Percentiles rank a stretch among this genome's conserved stretches.
Evolutionary conservation across 2,888 invertebrate genomes (phyloP).

Genomic region (Spatulosminthurus flaviceps): DNA sequence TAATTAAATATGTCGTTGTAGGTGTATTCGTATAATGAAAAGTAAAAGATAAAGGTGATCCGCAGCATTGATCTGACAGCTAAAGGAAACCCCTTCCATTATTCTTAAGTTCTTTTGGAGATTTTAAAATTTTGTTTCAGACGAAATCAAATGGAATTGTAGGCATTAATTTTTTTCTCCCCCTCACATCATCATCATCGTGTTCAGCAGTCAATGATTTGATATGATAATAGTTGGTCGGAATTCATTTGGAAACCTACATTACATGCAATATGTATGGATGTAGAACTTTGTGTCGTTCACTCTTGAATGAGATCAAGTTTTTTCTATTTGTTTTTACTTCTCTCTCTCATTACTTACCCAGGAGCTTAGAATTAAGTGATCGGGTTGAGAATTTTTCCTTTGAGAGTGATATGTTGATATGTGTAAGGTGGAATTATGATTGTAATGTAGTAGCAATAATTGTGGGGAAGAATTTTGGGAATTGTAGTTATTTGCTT

Average conservation of each 20-base stretch:
- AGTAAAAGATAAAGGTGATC: slow-evolving; percentile 58
- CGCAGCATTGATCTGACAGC: slow-evolving; percentile 25
- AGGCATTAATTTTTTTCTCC: not conserved
- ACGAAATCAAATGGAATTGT: not conserved
- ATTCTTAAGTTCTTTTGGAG: not conserved
- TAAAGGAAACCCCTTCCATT: slow-evolving; percentile 38
- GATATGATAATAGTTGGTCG: not conserved
- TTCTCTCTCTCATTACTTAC: no score
- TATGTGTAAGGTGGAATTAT: no score
- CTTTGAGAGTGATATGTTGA: no score
- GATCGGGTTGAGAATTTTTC: no score
- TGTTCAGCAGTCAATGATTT: not conserved
- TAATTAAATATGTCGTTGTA: slow-evolving; percentile 56
- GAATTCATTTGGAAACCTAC: not conserved
- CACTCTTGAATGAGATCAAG: no score
- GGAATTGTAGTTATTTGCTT: not conserved
- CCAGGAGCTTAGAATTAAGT: no score
- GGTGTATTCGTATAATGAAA: slow-evolving; percentile 60
- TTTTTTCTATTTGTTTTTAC: no score
- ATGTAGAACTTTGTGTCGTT: no score
- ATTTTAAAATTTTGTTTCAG: not conserved
- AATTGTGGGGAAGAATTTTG: no score
- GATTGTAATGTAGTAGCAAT: no score
- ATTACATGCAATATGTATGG: no score
- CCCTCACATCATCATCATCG: no score